phyloP scores from a whole-genome alignment of 2,113 vertebrate species.

The Pampusana beccarii region DNA sequence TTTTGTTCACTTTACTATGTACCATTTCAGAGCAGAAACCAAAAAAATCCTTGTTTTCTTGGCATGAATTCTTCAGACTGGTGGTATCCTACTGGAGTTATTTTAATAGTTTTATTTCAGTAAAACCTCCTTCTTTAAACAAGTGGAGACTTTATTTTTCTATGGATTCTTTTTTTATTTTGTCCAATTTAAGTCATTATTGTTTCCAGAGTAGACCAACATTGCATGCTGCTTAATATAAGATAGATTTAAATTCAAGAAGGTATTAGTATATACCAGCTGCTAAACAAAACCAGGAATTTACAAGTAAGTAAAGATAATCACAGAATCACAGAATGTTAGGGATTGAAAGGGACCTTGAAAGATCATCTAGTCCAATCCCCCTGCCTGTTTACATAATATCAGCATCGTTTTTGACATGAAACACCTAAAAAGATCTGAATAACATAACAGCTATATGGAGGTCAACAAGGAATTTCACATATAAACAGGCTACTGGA shows the following conservation, averaged over 20 bases:
- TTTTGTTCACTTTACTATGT: not conserved
- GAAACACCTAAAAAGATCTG: not conserved
- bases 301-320: not conserved
- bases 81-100: not conserved
- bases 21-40: not conserved
- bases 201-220: not conserved
- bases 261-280: not conserved
- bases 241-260: not conserved
- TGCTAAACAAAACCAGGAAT: not conserved
- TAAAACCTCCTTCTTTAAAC: not conserved
- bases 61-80: not conserved
- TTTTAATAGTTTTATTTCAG: not conserved
- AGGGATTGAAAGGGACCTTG: too few relatives aligned
- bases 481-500: not conserved
- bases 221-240: not conserved
- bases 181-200: not conserved
- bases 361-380: too few relatives aligned
- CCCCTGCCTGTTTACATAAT: not conserved
- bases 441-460: not conserved
- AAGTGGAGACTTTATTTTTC: not conserved
- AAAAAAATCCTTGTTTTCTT: not conserved
- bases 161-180: not conserved
- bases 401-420: not conserved
- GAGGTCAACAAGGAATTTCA: not conserved
- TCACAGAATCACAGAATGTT: too few relatives aligned